phyloP scores from a whole-genome alignment of 2,888 invertebrate genomes.

The Drosophila borborema region DNA sequence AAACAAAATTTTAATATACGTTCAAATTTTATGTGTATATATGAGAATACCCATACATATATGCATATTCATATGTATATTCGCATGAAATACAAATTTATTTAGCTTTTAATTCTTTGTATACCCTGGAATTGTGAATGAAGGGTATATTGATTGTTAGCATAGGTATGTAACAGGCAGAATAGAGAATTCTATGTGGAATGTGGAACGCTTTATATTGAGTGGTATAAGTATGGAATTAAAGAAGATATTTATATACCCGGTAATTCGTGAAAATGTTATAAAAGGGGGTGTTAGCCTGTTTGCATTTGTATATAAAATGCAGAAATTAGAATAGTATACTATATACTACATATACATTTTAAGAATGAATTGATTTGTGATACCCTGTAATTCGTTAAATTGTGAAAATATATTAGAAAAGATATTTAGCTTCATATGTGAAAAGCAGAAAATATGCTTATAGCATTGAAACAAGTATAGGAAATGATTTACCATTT shows the following conservation, averaged over 20 bases:
- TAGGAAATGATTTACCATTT: background rate
- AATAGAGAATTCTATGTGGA: too few species aligned
- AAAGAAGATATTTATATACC: background rate
- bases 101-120: background rate
- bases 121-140: background rate
- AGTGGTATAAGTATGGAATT: too few species aligned
- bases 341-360: background rate
- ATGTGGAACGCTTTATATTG: too few species aligned
- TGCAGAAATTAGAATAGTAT: background rate
- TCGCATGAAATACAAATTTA: conserved; percentile 37
- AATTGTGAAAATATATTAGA: background rate
- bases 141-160: background rate
- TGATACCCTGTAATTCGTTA: background rate
- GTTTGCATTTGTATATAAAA: background rate
- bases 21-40: background rate
- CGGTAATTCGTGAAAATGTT: background rate
- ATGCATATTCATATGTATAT: background rate
- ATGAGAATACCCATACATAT: background rate
- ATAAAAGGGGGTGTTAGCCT: too few species aligned
- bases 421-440: background rate
- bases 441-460: background rate
- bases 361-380: background rate
- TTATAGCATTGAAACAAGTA: background rate
- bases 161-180: background rate
- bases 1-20: conserved; percentile 42